Percentiles rank a stretch among this genome's conserved stretches.
phyloP scores from a whole-genome alignment of 2,113 vertebrate genomes.

The Crotalus tigris region DNA sequence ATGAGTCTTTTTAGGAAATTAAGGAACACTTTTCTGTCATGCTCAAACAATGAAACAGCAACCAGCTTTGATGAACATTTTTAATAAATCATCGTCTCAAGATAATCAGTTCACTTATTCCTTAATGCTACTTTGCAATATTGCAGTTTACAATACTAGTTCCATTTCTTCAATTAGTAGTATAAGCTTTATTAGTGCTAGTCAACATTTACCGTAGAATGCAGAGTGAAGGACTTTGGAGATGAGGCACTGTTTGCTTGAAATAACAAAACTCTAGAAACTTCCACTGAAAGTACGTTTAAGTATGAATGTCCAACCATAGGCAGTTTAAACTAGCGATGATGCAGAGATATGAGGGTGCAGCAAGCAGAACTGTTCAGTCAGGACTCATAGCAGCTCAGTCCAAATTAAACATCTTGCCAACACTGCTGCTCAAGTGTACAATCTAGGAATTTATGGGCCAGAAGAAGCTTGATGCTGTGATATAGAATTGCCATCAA shows the following conservation, averaged over 20 bases:
- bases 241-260: neutral
- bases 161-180: neutral
- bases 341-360: neutral
- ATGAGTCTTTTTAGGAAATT: neutral
- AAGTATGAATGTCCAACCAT: neutral
- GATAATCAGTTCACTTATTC: neutral
- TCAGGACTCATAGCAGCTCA: neutral
- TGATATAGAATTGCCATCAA: neutral
- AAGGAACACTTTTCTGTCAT: neutral
- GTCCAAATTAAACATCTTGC: neutral
- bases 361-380: neutral
- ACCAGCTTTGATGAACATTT: neutral
- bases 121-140: neutral
- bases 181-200: neutral
- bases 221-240: neutral
- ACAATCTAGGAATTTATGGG: neutral
- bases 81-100: neutral
- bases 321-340: neutral
- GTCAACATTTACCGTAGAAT: neutral
- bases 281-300: neutral
- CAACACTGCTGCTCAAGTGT: neutral
- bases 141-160: neutral
- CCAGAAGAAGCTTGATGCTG: neutral
- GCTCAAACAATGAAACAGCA: neutral
- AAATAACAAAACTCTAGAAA: neutral